Conservation (phyloP, 2,888 invertebrate genomes). For the Agonopterix arenella region DNA sequence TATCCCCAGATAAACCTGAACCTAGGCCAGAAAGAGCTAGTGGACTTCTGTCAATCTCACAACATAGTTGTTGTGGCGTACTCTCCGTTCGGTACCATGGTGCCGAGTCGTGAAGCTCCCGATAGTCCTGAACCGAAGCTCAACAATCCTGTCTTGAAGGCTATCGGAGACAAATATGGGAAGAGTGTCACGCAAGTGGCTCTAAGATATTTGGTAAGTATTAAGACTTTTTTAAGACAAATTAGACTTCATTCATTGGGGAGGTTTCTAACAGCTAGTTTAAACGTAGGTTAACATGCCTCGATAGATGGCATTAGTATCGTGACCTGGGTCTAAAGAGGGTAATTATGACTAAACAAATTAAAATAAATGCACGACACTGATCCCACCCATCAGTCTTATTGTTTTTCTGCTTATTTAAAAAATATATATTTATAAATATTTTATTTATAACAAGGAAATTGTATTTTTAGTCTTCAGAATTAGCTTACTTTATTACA, state of each 20-base stretch:
- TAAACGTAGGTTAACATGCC: too few relatives aligned
- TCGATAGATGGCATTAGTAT: neutral
- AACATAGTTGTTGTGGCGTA: slow-evolving; percentile 79
- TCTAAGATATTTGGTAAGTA: slow-evolving; percentile 77
- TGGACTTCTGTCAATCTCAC: slow-evolving; percentile 77
- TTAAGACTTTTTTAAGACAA: neutral
- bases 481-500: too few relatives aligned
- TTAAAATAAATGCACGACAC: too few relatives aligned
- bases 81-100: slow-evolving; percentile 80
- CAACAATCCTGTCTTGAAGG: slow-evolving; percentile 69
- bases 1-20: slow-evolving; percentile 74
- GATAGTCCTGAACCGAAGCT: slow-evolving; percentile 70
- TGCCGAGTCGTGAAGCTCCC: slow-evolving; percentile 56
- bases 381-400: neutral
- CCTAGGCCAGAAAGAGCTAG: slow-evolving; percentile 79
- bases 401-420: neutral
- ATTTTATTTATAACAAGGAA: too few relatives aligned
- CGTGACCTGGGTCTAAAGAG: too few relatives aligned
- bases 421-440: too few relatives aligned
- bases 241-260: neutral
- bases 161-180: slow-evolving; percentile 78
- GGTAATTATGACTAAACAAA: too few relatives aligned
- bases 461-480: too few relatives aligned
- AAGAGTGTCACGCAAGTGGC: slow-evolving; percentile 81
- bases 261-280: too few relatives aligned